phyloP scores from a whole-genome alignment of 2,888 invertebrate genomes.

The Podotricha telesiphe region DNA sequence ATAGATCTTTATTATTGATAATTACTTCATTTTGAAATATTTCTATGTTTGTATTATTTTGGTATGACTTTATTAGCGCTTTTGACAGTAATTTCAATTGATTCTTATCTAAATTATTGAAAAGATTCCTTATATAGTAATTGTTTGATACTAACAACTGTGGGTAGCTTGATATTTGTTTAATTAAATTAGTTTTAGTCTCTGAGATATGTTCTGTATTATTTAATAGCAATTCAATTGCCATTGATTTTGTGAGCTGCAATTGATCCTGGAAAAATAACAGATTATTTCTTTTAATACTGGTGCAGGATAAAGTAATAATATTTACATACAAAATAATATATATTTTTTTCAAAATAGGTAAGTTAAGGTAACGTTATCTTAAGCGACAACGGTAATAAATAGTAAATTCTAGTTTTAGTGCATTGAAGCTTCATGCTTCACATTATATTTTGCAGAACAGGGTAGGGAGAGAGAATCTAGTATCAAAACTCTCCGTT shows the following conservation, averaged over 20 bases:
- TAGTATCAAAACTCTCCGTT: too few relatives aligned
- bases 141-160: constrained; percentile 53
- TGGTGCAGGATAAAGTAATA: too few relatives aligned
- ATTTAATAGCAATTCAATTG: constrained; percentile 54
- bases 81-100: constrained; percentile 64
- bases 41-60: constrained; percentile 50
- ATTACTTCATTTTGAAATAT: constrained; percentile 58
- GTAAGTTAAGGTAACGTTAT: too few relatives aligned
- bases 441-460: too few relatives aligned
- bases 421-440: too few relatives aligned
- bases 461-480: too few relatives aligned
- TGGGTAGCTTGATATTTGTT: constrained; percentile 55
- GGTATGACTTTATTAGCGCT: constrained; percentile 58
- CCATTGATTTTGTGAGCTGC: constrained; percentile 64
- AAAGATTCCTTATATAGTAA: constrained; percentile 59
- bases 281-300: too few relatives aligned
- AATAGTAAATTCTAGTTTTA: too few relatives aligned
- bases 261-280: constrained; percentile 65
- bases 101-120: constrained; percentile 60
- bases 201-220: constrained; percentile 47
- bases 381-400: too few relatives aligned
- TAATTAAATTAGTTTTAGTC: constrained; percentile 64
- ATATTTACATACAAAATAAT: too few relatives aligned
- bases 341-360: too few relatives aligned
- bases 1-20: constrained; percentile 57